A percentile compares a stretch with the other conserved stretches of the same genome.
Evolutionary conservation across 2,888 invertebrate genomes (phyloP).

Genomic region (Malacosoma neustria): DNA sequence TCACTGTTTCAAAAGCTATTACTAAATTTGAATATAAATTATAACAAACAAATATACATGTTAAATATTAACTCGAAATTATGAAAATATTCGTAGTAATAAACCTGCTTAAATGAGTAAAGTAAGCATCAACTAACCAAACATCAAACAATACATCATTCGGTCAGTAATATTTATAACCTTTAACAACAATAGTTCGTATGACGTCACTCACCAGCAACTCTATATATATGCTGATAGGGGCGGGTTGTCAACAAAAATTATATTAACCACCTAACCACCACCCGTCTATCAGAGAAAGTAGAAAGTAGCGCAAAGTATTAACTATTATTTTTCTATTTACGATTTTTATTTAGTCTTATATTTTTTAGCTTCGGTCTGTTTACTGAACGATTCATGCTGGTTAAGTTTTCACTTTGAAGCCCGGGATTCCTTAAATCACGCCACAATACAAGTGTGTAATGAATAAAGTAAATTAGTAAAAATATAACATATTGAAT

Average conservation of each 20-base stretch:
- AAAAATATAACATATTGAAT: no score
- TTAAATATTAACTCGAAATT: no score
- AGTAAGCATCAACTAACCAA: no score
- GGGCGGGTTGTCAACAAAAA: constrained; percentile 53
- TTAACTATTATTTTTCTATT: constrained; percentile 5
- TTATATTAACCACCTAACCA: constrained; percentile 44
- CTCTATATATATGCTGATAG: constrained; percentile 31
- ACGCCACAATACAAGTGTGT: no score
- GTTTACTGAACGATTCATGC: neutral
- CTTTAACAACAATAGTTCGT: neutral
- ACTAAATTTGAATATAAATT: no score
- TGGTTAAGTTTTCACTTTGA: neutral
- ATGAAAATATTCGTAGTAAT: no score
- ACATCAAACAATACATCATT: neutral
- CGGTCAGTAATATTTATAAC: neutral
- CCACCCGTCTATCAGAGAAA: constrained; percentile 26
- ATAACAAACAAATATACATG: no score
- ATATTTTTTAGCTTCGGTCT: no score
- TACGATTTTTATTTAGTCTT: neutral
- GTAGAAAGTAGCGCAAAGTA: constrained; percentile 11
- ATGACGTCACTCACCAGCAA: constrained; percentile 8
- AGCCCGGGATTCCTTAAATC: no score
- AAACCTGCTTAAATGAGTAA: no score
- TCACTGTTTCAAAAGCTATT: no score
- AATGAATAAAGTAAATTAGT: no score